A percentile compares a stretch with the other conserved stretches of the same genome.
These are phyloP conservation scores for Pterocles burchelli DNA, from an alignment of 2,113 vertebrate genomes.

Conservation along the genomic window DNA sequence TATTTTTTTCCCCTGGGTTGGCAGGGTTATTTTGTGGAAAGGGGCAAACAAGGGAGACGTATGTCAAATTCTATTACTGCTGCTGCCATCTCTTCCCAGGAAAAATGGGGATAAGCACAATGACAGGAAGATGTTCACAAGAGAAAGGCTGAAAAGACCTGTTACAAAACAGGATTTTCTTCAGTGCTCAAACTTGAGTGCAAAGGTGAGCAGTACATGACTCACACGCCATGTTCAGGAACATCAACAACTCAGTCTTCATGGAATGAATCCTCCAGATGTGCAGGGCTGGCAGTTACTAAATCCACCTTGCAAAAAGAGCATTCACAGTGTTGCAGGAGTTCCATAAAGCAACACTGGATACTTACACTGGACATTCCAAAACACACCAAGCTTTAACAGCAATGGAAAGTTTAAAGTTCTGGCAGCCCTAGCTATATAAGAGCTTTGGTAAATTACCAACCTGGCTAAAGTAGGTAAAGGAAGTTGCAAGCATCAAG, in stretches of 20 bases:
- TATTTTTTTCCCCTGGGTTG: too few species aligned
- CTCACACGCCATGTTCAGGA: not conserved
- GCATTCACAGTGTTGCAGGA: not conserved
- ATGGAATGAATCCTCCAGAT: not conserved
- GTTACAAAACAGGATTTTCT: not conserved
- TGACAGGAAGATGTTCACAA: not conserved
- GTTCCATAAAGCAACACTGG: not conserved
- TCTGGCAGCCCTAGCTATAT: not conserved
- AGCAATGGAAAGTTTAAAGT: not conserved
- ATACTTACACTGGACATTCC: not conserved
- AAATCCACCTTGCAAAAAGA: not conserved
- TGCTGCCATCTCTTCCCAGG: not conserved
- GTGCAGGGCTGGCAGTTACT: not conserved
- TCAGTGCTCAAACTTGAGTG: not conserved
- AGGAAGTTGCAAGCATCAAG: not conserved
- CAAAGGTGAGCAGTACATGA: not conserved
- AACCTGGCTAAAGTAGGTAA: not conserved
- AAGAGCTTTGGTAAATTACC: not conserved
- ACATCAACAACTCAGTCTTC: not conserved
- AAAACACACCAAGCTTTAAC: not conserved
- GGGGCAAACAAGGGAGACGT: not conserved
- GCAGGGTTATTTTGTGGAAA: not conserved
- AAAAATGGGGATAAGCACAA: not conserved
- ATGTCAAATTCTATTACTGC: not conserved
- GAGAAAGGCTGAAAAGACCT: not conserved